Percentiles rank a stretch among this genome's conserved stretches.
Evolutionary conservation across 1,140 invertebrate genomes (phyloP).

Genomic region (Anastrepha ludens): DNA sequence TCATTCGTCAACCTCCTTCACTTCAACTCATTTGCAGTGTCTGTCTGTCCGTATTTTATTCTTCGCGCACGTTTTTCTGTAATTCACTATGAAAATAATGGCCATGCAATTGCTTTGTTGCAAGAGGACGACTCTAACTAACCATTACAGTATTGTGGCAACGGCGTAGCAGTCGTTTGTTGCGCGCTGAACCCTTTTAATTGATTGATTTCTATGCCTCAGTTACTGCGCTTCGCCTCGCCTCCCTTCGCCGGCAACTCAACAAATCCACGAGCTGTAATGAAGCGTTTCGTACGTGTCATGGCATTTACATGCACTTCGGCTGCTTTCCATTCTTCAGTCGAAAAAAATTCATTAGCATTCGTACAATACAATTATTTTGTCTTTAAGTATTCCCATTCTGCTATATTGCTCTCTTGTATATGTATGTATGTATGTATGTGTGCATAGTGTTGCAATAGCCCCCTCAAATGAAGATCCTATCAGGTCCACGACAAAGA

Average conservation of each 20-base stretch:
- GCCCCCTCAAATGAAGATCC: not conserved
- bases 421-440: too few relatives aligned
- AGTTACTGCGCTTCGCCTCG: not conserved
- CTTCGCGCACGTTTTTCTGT: constrained; percentile 38
- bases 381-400: constrained; percentile 35
- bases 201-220: constrained; percentile 37
- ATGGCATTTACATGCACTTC: not conserved
- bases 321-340: not conserved
- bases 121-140: constrained; percentile 1
- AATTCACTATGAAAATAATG: constrained; percentile 51
- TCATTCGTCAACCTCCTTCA: not conserved
- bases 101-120: constrained; percentile 47
- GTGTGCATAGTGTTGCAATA: too few relatives aligned
- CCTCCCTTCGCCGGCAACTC: too few relatives aligned
- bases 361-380: constrained; percentile 43
- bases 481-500: not conserved
- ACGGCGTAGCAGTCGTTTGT: not conserved
- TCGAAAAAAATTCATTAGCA: constrained; percentile 33
- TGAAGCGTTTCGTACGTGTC: constrained; percentile 31
- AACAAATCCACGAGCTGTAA: constrained; percentile 10
- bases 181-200: constrained; percentile 45
- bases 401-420: not conserved
- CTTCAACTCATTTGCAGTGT: not conserved
- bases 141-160: not conserved
- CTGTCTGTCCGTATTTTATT: not conserved